A percentile compares a stretch with the other conserved stretches of the same genome.
These are phyloP conservation scores for Apamea crenata DNA, from an alignment of 2,888 invertebrate genomes.

Conservation along the genomic window DNA sequence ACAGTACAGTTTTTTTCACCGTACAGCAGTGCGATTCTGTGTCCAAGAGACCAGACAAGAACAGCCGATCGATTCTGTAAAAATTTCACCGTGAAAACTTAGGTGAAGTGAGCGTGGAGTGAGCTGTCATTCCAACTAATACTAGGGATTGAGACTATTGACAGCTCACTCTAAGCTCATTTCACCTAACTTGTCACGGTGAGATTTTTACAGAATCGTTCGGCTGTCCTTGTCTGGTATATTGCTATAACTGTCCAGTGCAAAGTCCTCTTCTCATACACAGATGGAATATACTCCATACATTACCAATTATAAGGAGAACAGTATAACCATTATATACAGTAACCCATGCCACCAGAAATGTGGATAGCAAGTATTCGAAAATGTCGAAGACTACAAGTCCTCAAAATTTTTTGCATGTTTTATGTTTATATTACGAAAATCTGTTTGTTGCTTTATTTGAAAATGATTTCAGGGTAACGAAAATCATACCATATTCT, in stretches of 20 bases:
- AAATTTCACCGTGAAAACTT: background rate
- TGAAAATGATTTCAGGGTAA: slow-evolving; percentile 62
- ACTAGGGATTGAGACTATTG: too few species aligned
- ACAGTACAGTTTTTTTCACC: background rate
- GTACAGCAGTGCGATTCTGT: too few species aligned
- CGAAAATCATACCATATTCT: slow-evolving; percentile 63
- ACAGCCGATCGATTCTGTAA: too few species aligned
- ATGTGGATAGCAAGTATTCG: background rate
- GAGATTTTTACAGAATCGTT: too few species aligned
- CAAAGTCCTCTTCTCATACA: background rate
- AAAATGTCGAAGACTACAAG: background rate
- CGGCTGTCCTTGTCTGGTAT: background rate
- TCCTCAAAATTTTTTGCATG: background rate
- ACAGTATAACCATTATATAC: background rate
- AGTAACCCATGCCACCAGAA: background rate
- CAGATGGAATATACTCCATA: background rate
- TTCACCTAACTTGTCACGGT: too few species aligned
- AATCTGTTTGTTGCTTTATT: slow-evolving; percentile 1
- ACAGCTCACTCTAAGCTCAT: too few species aligned
- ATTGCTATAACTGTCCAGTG: background rate
- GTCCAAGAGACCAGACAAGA: too few species aligned
- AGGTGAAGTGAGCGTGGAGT: too few species aligned
- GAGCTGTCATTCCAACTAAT: too few species aligned
- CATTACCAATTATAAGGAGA: background rate
- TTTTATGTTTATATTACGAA: background rate